These are phyloP conservation scores for Sthenelais limicola DNA, from an alignment of 2,888 invertebrate genomes.

Conservation along the genomic window DNA sequence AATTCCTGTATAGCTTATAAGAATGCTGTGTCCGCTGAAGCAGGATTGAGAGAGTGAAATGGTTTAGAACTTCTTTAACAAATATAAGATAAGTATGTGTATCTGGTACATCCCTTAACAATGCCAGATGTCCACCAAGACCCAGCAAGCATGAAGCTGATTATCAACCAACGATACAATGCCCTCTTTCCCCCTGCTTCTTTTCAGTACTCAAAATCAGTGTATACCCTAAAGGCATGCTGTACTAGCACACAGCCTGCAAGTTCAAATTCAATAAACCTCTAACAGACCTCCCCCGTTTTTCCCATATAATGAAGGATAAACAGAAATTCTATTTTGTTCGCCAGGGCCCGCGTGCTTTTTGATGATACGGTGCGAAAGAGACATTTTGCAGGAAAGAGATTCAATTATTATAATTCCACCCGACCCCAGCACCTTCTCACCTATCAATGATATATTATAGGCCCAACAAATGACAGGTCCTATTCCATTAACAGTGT, in stretches of 20 bases:
- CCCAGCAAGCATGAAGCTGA: slow-evolving; percentile 7
- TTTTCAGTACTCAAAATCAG: slow-evolving; percentile 1
- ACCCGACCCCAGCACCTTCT: slow-evolving; percentile 25
- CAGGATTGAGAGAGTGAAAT: too few relatives aligned
- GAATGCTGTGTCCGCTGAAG: too few relatives aligned
- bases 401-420: slow-evolving; percentile 15
- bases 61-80: slow-evolving; percentile 33
- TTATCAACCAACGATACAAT: slow-evolving; percentile 25
- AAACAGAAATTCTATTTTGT: slow-evolving; percentile 31
- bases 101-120: not conserved
- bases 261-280: slow-evolving; percentile 27
- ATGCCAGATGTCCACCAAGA: slow-evolving; percentile 36
- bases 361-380: slow-evolving; percentile 32
- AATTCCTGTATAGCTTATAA: too few relatives aligned
- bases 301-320: slow-evolving; percentile 21
- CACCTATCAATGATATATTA: slow-evolving; percentile 14
- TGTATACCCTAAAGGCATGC: slow-evolving; percentile 27
- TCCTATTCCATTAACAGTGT: slow-evolving; percentile 27
- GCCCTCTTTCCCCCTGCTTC: not conserved
- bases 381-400: slow-evolving; percentile 34
- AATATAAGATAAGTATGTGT: slow-evolving; percentile 32
- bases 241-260: not conserved
- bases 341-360: not conserved
- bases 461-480: slow-evolving; percentile 29
- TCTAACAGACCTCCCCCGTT: slow-evolving; percentile 37